phyloP scores from a whole-genome alignment of 37 sponge, comb jelly and placozoan species.

The Aplysina aerophoba region DNA sequence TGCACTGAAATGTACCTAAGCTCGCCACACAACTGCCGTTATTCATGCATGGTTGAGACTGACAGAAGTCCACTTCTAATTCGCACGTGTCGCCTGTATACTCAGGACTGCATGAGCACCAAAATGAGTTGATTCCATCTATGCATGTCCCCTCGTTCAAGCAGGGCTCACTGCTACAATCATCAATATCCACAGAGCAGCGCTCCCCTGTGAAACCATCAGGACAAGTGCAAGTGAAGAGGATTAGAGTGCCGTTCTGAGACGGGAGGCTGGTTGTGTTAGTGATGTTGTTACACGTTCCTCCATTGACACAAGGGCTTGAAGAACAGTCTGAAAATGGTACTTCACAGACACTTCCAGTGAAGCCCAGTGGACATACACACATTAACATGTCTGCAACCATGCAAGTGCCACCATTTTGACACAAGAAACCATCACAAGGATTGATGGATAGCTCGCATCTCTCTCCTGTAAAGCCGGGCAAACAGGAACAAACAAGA shows the following conservation, averaged over 20 bases:
- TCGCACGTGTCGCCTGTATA: constrained; percentile 36
- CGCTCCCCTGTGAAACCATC: constrained; percentile 34
- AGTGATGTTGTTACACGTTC: constrained; percentile 41
- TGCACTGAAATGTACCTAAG: neutral
- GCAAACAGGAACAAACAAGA: constrained; percentile 27
- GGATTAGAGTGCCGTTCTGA: neutral
- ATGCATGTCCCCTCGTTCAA: constrained; percentile 43
- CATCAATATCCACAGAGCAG: constrained; percentile 44
- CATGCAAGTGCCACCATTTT: neutral
- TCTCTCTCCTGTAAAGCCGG: constrained; percentile 38
- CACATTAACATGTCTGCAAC: neutral
- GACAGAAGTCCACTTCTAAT: neutral
- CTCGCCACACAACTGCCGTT: constrained; percentile 13
- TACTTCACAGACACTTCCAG: constrained; percentile 7
- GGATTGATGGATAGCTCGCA: constrained; percentile 39
- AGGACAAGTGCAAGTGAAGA: neutral
- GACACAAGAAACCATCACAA: constrained; percentile 25
- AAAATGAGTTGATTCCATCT: constrained; percentile 24
- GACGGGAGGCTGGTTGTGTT: neutral
- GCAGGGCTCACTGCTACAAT: constrained; percentile 33
- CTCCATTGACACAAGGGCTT: constrained; percentile 56
- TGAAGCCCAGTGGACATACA: constrained; percentile 2
- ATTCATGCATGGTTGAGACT: constrained; percentile 31
- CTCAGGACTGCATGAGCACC: constrained; percentile 2
- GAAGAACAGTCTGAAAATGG: constrained; percentile 19